Base-by-base conservation (phyloP, 2,113 vertebrate species). In the Oreochromis tanganicae region DNA sequence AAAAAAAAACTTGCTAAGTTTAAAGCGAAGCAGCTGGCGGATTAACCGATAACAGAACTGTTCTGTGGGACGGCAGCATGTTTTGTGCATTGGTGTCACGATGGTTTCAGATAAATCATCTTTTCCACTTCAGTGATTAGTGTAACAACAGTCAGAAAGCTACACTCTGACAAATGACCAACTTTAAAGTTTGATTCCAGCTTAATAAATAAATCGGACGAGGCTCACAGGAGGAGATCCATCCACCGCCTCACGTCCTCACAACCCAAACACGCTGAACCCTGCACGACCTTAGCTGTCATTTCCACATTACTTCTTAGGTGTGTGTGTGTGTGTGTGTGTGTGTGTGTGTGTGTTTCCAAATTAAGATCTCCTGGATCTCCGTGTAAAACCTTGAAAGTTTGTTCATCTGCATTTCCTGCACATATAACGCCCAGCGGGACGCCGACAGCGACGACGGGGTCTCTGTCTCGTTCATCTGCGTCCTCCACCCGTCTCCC, bases 401-500 rank as follows among this genome's bases (percentile, higher is more conserved):
- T 61, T 78, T 73, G 89, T 86, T 87, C 85, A 80, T 85, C 80
- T 87, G 83, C 38, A 19, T 52, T 61, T 81, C 66, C 38, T 79
- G 73, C 29, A 17, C 36, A 19, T 2, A 55, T 55, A 52, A 84
- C 63, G 21, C 52, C 59, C 61, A 36, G 55, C n/a, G 14, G 75
- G 59, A 16, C 4, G 24, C 43, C 1, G 17, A 14, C 61, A 3
- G 80, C 9, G 3, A 14, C 41, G 41, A 1, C 79, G 0, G 29
- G 52, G 54, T 24, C 75, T 52, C 11, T 0, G 61, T 10, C 85
- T 75, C 61, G 4, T 63, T 88, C 84, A 21, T 84, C 11, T 75
- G 88, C 2, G 86, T 90, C 81, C 86, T 87, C 63, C 84, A 6
- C 84, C 82, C 57, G 61, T 81, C 85, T 86, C 87, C 7, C 16